phyloP scores from a whole-genome alignment of 2,797 vertebrate species.

The Girardinus metallicus region DNA sequence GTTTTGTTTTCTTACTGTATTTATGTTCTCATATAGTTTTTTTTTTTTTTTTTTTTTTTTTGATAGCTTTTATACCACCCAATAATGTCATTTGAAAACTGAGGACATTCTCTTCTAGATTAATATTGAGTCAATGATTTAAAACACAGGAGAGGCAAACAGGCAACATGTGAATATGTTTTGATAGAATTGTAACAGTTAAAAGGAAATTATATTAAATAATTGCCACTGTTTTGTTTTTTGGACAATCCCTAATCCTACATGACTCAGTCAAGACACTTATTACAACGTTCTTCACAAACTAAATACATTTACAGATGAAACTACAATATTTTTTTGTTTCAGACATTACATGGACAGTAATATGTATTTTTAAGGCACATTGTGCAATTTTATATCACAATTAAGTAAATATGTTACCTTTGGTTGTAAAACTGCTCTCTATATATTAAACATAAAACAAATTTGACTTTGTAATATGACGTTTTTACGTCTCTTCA shows the following conservation, averaged over 20 bases:
- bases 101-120: background rate
- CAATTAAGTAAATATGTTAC: no score
- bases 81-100: background rate
- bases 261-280: background rate
- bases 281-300: background rate
- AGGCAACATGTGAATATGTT: background rate
- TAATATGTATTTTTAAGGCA: no score
- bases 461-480: no score
- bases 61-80: background rate
- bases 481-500: no score
- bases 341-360: no score
- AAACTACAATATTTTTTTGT: background rate
- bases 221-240: background rate
- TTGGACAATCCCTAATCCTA: background rate
- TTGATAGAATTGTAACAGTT: background rate
- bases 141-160: background rate
- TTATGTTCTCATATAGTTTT: background rate
- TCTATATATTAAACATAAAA: no score
- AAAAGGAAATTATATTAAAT: background rate
- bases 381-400: no score
- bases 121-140: background rate
- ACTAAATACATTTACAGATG: background rate
- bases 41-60: background rate
- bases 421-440: no score
- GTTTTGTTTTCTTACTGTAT: background rate